These are phyloP conservation scores for Rattus rattus DNA, from an alignment of 2,113 vertebrate species.

Conservation along the genomic window DNA sequence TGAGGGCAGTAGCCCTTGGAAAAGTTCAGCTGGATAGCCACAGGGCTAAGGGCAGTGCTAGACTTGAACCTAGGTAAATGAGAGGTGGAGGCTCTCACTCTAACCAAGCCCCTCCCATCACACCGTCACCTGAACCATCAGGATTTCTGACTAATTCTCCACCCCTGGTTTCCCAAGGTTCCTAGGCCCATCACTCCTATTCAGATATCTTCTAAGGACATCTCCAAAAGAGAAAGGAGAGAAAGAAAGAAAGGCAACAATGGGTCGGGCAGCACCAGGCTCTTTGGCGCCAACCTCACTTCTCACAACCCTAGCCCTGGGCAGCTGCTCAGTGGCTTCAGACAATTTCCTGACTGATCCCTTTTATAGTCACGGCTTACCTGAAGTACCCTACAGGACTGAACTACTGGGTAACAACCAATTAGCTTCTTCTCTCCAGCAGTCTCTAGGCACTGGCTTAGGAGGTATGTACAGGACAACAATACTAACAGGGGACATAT, in stretches of 20 bases:
- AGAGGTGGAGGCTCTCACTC: neutral
- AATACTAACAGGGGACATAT: neutral
- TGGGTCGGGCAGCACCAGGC: neutral
- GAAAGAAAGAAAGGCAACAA: neutral
- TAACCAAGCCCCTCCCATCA: neutral
- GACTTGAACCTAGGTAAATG: neutral
- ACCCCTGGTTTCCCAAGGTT: neutral
- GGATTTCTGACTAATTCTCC: neutral
- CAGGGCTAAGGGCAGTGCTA: neutral
- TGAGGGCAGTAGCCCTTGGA: neutral
- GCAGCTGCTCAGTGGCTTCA: constrained; percentile 10
- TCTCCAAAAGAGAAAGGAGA: neutral
- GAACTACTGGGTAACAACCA: neutral
- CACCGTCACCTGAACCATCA: neutral
- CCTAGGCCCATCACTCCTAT: neutral
- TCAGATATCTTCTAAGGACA: neutral
- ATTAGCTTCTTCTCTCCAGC: neutral
- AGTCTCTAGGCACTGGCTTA: neutral
- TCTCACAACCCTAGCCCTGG: neutral
- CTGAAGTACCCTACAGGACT: neutral
- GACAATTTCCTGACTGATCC: neutral
- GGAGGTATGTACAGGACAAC: neutral
- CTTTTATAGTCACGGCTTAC: neutral
- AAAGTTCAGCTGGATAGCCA: neutral
- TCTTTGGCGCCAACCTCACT: neutral